Conservation (phyloP, 2,888 invertebrate genomes). For the Eudasyphora cyanicolor region DNA sequence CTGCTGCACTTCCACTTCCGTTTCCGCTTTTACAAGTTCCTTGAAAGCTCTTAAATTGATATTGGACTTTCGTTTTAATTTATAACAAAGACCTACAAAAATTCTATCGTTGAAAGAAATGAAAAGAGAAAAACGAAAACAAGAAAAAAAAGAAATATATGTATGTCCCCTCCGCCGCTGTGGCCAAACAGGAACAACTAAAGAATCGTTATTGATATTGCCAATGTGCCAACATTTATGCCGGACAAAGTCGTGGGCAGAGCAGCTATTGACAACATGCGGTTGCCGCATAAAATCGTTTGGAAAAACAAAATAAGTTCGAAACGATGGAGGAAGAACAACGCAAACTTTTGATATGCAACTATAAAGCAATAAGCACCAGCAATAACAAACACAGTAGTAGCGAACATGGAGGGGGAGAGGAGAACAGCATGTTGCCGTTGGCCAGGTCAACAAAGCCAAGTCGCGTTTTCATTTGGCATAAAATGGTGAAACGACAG, state of each 20-base stretch:
- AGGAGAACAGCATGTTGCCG: not conserved
- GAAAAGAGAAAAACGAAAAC: constrained; percentile 12
- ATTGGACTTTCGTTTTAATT: constrained; percentile 36
- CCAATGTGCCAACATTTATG: constrained; percentile 51
- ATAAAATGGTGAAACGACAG: no score
- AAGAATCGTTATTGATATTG: constrained; percentile 56
- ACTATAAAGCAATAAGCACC: constrained; percentile 8
- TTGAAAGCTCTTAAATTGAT: constrained; percentile 24
- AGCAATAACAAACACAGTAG: not conserved
- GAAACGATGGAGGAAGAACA: not conserved
- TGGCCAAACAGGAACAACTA: constrained; percentile 11
- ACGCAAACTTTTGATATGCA: not conserved
- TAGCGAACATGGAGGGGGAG: no score
- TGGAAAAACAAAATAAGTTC: not conserved
- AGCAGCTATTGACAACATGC: constrained; percentile 59
- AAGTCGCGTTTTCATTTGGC: no score
- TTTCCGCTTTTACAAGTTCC: not conserved
- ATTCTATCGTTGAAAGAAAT: constrained; percentile 18
- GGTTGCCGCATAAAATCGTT: constrained; percentile 51
- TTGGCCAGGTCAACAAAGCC: not conserved
- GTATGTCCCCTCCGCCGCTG: no score
- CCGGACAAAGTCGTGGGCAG: no score
- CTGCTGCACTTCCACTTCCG: not conserved
- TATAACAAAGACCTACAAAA: constrained; percentile 32
- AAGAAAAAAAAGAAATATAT: not conserved